phyloP scores from a whole-genome alignment of 2,888 invertebrate species.

The Molanna angustata region DNA sequence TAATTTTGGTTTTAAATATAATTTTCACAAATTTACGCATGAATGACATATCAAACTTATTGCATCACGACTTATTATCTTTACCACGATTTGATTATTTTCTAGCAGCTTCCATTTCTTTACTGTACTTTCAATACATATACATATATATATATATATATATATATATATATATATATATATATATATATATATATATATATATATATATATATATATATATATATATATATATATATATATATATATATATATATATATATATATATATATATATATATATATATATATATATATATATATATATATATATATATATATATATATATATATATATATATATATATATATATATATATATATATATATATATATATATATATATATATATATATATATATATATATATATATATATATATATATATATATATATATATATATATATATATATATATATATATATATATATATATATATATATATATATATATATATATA shows the following conservation, averaged over 20 bases:
- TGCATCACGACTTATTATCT: too few relatives aligned
- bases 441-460: background rate
- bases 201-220: background rate
- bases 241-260: background rate
- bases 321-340: background rate
- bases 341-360: background rate
- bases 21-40: too few relatives aligned
- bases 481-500: background rate
- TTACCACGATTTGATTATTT: too few relatives aligned
- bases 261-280: background rate
- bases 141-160: background rate
- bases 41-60: too few relatives aligned
- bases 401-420: background rate
- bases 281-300: background rate
- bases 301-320: background rate
- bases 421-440: background rate
- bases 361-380: background rate
- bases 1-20: too few relatives aligned
- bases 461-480: background rate
- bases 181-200: background rate
- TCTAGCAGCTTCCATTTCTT: too few relatives aligned
- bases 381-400: background rate
- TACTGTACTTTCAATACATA: too few relatives aligned
- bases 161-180: background rate
- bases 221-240: background rate